A percentile compares a stretch with the other conserved stretches of the same genome.
Evolutionary conservation across 64 coral and sea anemone genomes (phyloP).

Genomic region (Actinia equina): DNA sequence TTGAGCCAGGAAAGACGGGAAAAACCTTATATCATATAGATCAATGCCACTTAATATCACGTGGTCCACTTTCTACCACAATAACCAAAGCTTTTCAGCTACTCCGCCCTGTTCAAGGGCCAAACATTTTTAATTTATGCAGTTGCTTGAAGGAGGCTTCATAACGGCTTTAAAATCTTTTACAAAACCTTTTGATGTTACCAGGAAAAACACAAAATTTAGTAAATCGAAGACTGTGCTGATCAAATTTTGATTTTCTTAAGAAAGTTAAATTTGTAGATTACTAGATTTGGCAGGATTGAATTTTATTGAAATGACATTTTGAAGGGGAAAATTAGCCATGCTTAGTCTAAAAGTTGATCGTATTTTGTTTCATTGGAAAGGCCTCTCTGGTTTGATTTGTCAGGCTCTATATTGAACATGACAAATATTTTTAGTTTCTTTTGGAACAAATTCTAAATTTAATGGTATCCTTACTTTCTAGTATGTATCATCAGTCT

Average conservation of each 20-base stretch:
- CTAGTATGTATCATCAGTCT: not conserved
- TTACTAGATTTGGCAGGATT: not conserved
- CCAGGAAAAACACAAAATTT: not conserved
- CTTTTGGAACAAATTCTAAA: not conserved
- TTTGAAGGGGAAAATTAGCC: not conserved
- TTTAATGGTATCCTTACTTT: not conserved
- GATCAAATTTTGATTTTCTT: not conserved
- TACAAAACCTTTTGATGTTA: not conserved
- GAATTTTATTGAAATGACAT: not conserved
- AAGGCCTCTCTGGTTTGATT: not conserved
- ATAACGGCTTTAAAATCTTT: not conserved
- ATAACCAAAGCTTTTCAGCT: constrained; percentile 13
- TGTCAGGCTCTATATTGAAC: not conserved
- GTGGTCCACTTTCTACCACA: not conserved
- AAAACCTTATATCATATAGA: constrained; percentile 8
- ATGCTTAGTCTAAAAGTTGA: not conserved
- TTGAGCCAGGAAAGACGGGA: not conserved
- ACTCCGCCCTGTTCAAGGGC: constrained; percentile 3
- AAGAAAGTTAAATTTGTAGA: not conserved
- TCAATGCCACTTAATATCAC: constrained; percentile 1
- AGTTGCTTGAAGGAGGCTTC: not conserved
- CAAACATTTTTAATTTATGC: not conserved
- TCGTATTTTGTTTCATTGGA: not conserved
- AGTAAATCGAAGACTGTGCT: not conserved
- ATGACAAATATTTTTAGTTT: too few relatives aligned